These are phyloP conservation scores for Pipistrellus nathusii DNA, from an alignment of 2,797 vertebrate genomes.

Conservation along the genomic window DNA sequence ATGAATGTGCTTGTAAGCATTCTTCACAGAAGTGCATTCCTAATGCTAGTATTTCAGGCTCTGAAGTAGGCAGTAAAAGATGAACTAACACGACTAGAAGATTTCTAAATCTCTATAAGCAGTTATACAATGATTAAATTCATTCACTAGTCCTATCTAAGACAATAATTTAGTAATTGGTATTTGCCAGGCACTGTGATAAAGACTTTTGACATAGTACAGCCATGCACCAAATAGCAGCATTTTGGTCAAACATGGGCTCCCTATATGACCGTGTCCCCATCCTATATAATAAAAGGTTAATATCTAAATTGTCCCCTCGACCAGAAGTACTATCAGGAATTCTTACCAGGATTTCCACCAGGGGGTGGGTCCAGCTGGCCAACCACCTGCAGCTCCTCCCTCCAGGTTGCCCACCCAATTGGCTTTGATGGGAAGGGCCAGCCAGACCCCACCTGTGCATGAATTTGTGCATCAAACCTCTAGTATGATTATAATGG, in stretches of 20 bases:
- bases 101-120: neutral
- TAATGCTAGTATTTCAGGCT: neutral
- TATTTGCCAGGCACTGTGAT: neutral
- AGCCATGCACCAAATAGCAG: neutral
- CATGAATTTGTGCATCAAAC: no score
- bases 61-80: neutral
- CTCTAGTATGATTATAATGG: neutral
- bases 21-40: neutral
- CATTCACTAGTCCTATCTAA: neutral
- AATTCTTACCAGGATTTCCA: rapidly evolving
- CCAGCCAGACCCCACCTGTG: no score
- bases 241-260: neutral
- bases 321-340: rapidly evolving
- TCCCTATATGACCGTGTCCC: neutral
- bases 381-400: no score
- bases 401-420: no score
- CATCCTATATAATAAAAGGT: no score
- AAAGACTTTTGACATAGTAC: neutral
- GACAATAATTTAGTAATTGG: neutral
- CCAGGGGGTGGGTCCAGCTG: no score
- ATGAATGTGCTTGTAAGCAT: neutral
- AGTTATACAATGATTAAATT: neutral
- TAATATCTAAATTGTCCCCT: no score
- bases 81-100: neutral
- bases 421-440: no score